Evolutionary conservation across 2,888 invertebrate genomes (phyloP), one percentile per base, ranked within the genome.

Genomic region (Limnephilus lunatus): DNA sequence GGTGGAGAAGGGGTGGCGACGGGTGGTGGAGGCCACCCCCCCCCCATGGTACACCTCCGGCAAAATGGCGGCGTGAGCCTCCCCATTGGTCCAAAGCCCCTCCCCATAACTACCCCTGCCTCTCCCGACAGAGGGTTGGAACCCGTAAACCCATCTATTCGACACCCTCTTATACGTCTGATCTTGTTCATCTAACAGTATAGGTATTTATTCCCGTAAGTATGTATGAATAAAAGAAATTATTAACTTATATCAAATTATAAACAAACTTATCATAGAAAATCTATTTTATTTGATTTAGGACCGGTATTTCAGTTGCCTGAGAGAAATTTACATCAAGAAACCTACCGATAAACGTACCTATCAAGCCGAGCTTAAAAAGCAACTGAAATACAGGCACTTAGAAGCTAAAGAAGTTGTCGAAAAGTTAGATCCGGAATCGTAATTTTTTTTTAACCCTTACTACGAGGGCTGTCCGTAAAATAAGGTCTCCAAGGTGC

Each of bases 11-110:
- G 87, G 89, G 87, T 30, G 85, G 68, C 30, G 68, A 30, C 31
- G 81, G 83, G 89, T 68, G 68, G 68, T 25, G 68, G 68, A n/a
- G n/a, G 25, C 82, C 81, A 44, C 68, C 88, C 68, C 68, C 68
- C 7, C 5, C 25, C n/a, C 9, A 68, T n/a, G 82, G 83, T 35
- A 81, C 30, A 48, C 53, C 68, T 30, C 90, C 32, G 35, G 48
- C 88, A 53, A 86, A 86, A 86, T 86, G 86, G 88, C 68, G 88
- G 88, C 68, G 88, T n/a, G 53, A n/a, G 88, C 35, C 68, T 25
- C 30, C 88, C 88, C 88, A 80, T 68, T 68, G 68, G 88, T 30
- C 88, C 68, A 68, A 25, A 25, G 25, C 32, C 53, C 35, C 53
- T 80, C 89, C 80, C 81, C 44, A 39, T 12, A 32, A n/a, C 85